A percentile compares a stretch with the other conserved stretches of the same genome.
These are phyloP conservation scores for Nibea coibor DNA, from an alignment of 2,113 vertebrate genomes.

Conservation along the genomic window DNA sequence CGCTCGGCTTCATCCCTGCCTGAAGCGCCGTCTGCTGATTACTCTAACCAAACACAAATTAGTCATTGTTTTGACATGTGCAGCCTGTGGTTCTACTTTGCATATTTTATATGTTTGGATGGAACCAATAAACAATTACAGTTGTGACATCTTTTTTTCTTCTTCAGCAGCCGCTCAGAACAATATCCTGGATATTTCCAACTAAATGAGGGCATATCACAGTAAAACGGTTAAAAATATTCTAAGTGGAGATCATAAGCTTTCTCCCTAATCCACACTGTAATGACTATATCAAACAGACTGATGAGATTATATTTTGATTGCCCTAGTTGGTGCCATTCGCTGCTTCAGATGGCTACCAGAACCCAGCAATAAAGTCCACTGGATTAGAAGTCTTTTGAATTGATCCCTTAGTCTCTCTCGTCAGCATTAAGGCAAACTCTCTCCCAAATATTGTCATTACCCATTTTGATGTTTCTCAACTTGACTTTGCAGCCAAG, in stretches of 20 bases:
- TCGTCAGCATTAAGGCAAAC: conserved; percentile 48
- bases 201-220: conserved; percentile 24
- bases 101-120: conserved; percentile 1
- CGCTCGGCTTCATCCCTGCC: not conserved
- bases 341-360: conserved; percentile 39
- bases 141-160: not conserved
- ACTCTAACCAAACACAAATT: conserved; percentile 41
- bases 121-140: conserved; percentile 12
- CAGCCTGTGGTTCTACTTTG: not conserved
- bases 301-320: conserved; percentile 68
- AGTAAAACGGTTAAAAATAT: conserved; percentile 14
- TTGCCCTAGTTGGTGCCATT: conserved; percentile 51
- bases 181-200: conserved; percentile 21
- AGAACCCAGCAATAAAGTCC: conserved; percentile 41
- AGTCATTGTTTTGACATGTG: conserved; percentile 26
- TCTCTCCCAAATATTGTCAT: conserved; percentile 50
- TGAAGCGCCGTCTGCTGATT: conserved; percentile 13
- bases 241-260: conserved; percentile 45
- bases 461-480: conserved; percentile 40
- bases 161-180: not conserved
- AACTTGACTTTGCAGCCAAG: conserved; percentile 17
- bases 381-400: conserved; percentile 61
- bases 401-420: conserved; percentile 60
- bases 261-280: conserved; percentile 47
- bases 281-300: conserved; percentile 69